Evolutionary conservation across 2,113 vertebrate species (phyloP), one percentile per base, ranked within the genome.

Genomic region (Aspidoscelis tigris): DNA sequence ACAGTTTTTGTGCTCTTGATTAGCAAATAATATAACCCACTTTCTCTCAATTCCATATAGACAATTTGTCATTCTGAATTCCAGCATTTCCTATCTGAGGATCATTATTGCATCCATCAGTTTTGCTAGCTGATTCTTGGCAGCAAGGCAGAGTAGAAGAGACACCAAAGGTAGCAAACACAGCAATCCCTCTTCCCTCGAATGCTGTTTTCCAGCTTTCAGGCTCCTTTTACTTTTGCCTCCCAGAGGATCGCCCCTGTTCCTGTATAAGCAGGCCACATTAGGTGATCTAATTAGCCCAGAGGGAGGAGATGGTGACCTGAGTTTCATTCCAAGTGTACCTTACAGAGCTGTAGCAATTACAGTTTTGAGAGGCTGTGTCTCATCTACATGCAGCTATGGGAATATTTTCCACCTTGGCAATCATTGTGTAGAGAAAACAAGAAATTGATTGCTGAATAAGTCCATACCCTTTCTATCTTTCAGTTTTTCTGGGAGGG

Each of bases 231-330:
- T 0, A n/a, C 18, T 72, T 66, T 61, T 1, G 1, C 33, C 44
- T 82, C 75, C 44, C 44, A 44, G 3, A 71, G 66, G 39, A 75
- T n/a, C 39, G 71, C 55, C 68, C 69, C 33, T 39, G 69, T 70
- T 70, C 68, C 22, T 24, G 69, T 43, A 85, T 75, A 80, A 78
- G 16, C 83, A 88, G 55, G 83, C 26, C 10, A 72, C 70, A 55
- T 74, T 80, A 80, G 68, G 2, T 71, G 50, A 22, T 8, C 20
- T 47, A 47, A 68, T 3, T 43, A 65, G 24, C 65, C 69, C 18
- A 24, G 33, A 66, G 43, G 75, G 3, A 2, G 16, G 14, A 85
- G 2, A 1, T 1, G 26, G 14, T 72, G 53, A 87, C 39, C 3
- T 39, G 16, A 47, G 44, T 53, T 87, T 83, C 22, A 5, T 79